Percentiles rank a stretch among this genome's conserved stretches.
These are phyloP conservation scores for Dolichopus griseipennis DNA, from an alignment of 2,888 invertebrate genomes.

Conservation along the genomic window DNA sequence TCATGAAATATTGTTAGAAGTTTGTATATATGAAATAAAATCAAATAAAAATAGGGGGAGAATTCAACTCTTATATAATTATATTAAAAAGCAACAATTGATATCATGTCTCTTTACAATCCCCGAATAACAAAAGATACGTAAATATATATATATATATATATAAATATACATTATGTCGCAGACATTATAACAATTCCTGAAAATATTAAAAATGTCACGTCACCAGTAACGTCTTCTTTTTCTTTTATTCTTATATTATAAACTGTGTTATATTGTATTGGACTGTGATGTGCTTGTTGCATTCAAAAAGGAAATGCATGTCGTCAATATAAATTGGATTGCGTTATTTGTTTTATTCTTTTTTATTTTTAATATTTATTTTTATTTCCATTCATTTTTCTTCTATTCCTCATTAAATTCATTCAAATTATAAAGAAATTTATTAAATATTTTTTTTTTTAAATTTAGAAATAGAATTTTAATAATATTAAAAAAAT, in stretches of 20 bases:
- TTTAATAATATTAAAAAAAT: no score
- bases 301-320: constrained; percentile 6
- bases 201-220: neutral
- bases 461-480: no score
- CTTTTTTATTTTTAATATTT: neutral
- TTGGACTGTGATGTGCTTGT: neutral
- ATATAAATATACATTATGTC: neutral
- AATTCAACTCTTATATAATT: no score
- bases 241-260: neutral
- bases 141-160: no score
- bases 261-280: no score
- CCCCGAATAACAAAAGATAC: no score
- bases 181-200: neutral
- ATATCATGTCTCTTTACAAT: no score
- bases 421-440: constrained; percentile 1
- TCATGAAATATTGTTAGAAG: no score
- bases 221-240: constrained; percentile 3
- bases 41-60: no score
- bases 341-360: neutral
- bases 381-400: neutral
- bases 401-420: neutral
- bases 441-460: neutral
- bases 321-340: neutral
- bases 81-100: no score
- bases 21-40: no score